Evolutionary conservation across 1,140 invertebrate genomes (phyloP), one percentile per base, ranked within the genome.

Genomic region (Rhagoletis pomonella): DNA sequence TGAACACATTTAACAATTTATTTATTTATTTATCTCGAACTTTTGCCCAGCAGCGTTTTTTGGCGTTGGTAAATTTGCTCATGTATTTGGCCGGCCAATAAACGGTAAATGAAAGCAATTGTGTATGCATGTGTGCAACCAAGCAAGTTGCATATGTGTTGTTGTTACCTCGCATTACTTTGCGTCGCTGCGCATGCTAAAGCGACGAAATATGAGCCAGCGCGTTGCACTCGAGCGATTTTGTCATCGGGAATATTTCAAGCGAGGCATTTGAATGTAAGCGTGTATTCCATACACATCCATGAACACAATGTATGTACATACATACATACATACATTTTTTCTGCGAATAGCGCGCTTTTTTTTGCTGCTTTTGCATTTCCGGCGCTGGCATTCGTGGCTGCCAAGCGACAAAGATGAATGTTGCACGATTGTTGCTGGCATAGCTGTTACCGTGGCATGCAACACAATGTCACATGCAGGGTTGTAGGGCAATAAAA

Each of bases 361-460:
- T 19, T 81, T 77, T 81, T 81, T 81, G 73, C 1, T 55, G 69
- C 69, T 2, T 3, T 4, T 3, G 47, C 29, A 81, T 81, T 81
- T 81, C 73, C 73, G 73, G 6, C 29, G 29, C 3, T 81, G 73
- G 19, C 73, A 73, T 73, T 73, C 44, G 73, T 81, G 47, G 73
- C 29, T 29, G 29, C 29, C 73, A 81, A 55, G 73, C 73, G 73
- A 81, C 73, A 81, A 55, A 81, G 73, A 81, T 81, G 44, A 81
- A 50, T 81, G 47, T 81, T 55, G 44, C 47, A 81, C 50, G 73
- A 81, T 4, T 55, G 73, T 19, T 55, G 7, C 6, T 81, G 73
- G 73, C 73, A 81, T 81, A 55, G 73, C 29, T 67, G n/a, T 67
- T 67, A 4, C 19, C 4, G 29, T 42, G 64, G 64, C 29, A 67